Evolutionary conservation across 1,140 invertebrate genomes (phyloP).

Genomic region (Agrypnia vestita): DNA sequence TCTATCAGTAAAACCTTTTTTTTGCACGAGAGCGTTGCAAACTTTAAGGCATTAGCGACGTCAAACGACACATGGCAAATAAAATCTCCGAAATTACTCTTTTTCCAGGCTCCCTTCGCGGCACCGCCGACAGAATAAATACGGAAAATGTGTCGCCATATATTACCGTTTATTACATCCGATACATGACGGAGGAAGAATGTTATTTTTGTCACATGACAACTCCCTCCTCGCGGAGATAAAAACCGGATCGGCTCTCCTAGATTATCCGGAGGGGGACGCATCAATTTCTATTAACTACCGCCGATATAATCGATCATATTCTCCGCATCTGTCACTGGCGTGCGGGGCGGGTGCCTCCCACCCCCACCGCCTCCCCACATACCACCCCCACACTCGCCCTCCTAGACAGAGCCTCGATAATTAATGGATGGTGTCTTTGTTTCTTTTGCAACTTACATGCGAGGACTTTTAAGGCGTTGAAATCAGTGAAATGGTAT

Average conservation of each 20-base stretch:
- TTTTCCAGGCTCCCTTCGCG: constrained; percentile 6
- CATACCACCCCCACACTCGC: too few relatives aligned
- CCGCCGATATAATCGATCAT: constrained; percentile 48
- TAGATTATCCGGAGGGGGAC: constrained; percentile 31
- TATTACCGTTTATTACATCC: constrained; percentile 39
- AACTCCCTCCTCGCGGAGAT: constrained; percentile 15
- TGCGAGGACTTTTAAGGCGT: too few relatives aligned
- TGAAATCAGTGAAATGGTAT: too few relatives aligned
- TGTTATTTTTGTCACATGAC: constrained; percentile 35
- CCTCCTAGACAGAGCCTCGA: too few relatives aligned
- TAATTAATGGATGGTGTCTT: not conserved
- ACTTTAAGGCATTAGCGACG: not conserved
- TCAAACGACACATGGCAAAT: constrained; percentile 32
- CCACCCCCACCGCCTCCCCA: too few relatives aligned
- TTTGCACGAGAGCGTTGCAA: too few relatives aligned
- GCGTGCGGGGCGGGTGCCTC: constrained; percentile 5
- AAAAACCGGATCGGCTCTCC: constrained; percentile 29
- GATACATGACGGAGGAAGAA: constrained; percentile 32
- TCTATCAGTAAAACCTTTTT: too few relatives aligned
- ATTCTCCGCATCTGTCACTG: constrained; percentile 30
- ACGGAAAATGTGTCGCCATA: constrained; percentile 19
- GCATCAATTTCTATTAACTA: constrained; percentile 51
- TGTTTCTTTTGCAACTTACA: not conserved
- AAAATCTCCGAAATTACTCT: constrained; percentile 19
- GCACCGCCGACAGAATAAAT: constrained; percentile 20